Percentiles rank a stretch among this genome's conserved stretches.
phyloP scores from a whole-genome alignment of 2,113 vertebrate species.

The Urocolius indicus region DNA sequence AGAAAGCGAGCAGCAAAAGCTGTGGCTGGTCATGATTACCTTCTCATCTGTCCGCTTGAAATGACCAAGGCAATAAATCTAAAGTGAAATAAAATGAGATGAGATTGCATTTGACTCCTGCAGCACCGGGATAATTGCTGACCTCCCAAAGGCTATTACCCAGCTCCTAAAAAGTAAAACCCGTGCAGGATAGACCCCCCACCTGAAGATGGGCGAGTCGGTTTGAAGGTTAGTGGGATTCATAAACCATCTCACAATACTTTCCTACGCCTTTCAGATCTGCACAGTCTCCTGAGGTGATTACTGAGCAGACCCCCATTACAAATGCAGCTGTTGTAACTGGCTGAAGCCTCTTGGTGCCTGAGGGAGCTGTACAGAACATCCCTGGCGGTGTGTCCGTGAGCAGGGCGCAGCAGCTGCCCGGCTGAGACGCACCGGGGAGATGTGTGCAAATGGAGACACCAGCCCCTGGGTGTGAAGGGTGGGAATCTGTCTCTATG shows the following conservation, averaged over 20 bases:
- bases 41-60: conserved; percentile 54
- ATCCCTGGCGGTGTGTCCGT: background rate
- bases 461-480: background rate
- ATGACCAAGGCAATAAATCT: conserved; percentile 55
- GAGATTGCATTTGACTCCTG: conserved; percentile 62
- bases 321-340: background rate
- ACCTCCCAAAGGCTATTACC: conserved; percentile 53
- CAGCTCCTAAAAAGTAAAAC: conserved; percentile 51
- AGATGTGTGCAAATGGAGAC: background rate
- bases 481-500: background rate
- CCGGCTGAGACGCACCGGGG: background rate
- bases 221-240: conserved; percentile 28
- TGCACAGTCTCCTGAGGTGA: background rate
- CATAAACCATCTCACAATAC: conserved; percentile 13
- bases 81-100: conserved; percentile 60
- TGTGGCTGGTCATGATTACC: conserved; percentile 12
- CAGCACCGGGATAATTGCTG: conserved; percentile 57
- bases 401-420: background rate
- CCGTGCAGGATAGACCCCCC: background rate
- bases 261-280: background rate
- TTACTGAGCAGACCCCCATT: conserved; percentile 8
- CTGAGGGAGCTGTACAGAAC: background rate
- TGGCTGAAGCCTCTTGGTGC: background rate
- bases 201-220: conserved; percentile 33
- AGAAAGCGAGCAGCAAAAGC: conserved; percentile 30